A percentile compares a stretch with the other conserved stretches of the same genome.
Conservation (phyloP, 2,113 vertebrate genomes). For the Lampris incognitus region DNA sequence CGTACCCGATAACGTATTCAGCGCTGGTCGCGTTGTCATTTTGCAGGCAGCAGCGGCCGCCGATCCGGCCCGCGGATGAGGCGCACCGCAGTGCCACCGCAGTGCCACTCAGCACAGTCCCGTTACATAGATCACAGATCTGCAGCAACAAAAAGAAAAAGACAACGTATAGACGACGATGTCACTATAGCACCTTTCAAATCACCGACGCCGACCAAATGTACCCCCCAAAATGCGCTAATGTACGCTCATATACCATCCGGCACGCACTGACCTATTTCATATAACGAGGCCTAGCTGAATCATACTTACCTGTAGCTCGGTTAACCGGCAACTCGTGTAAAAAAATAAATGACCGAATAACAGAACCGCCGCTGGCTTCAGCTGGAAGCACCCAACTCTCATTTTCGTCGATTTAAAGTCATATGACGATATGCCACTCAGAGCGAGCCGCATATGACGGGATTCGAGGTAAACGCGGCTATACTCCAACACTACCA, state of each 20-base stretch:
- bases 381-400: conserved; percentile 50
- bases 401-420: conserved; percentile 69
- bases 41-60: conserved; percentile 77
- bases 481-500: not conserved
- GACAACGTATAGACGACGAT: conserved; percentile 12
- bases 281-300: not conserved
- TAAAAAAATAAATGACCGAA: conserved; percentile 56
- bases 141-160: conserved; percentile 17
- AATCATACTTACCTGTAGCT: conserved; percentile 65
- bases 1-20: conserved; percentile 77
- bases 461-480: not conserved
- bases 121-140: conserved; percentile 77
- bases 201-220: not conserved
- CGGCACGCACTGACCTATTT: not conserved
- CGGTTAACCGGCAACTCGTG: conserved; percentile 37
- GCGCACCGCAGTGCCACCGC: conserved; percentile 72
- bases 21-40: conserved; percentile 41
- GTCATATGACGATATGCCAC: conserved; percentile 68
- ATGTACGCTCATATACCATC: not conserved
- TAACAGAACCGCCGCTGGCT: conserved; percentile 54
- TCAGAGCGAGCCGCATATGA: conserved; percentile 52
- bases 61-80: conserved; percentile 58
- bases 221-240: not conserved
- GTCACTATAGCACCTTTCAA: not conserved
- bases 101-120: conserved; percentile 54